Conservation (phyloP, 1,140 invertebrate genomes). For the Bacillus rossius region DNA sequence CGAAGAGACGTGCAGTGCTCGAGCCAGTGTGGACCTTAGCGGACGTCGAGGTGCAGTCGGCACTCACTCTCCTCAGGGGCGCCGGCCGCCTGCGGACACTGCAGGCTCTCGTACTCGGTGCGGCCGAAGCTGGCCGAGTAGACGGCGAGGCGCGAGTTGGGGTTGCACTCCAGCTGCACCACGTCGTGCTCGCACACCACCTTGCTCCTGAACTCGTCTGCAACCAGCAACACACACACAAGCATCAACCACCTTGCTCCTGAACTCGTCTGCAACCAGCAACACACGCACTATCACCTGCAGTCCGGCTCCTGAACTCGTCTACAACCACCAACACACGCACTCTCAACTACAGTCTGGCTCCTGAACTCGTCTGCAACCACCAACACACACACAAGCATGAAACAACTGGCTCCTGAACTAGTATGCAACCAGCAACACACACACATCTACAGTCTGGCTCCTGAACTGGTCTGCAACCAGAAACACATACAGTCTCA, state of each 20-base stretch:
- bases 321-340: no score
- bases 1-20: no score
- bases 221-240: conserved; percentile 31
- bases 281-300: conserved; percentile 26
- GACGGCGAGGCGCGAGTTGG: conserved; percentile 77
- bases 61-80: conserved; percentile 83
- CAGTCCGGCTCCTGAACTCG: conserved; percentile 53
- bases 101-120: conserved; percentile 79
- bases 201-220: conserved; percentile 88
- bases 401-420: background rate
- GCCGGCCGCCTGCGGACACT: conserved; percentile 80
- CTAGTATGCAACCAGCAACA: background rate
- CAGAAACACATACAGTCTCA: no score
- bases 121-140: conserved; percentile 87
- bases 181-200: conserved; percentile 87
- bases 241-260: conserved; percentile 69
- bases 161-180: conserved; percentile 74
- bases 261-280: conserved; percentile 75
- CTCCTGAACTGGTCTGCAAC: background rate
- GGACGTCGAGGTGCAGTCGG: no score
- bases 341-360: conserved; percentile 57
- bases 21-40: no score
- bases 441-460: conserved; percentile 57
- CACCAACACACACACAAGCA: no score
- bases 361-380: background rate